Base-by-base conservation (phyloP, 2,888 invertebrate species). In the Drosophila rubida region DNA sequence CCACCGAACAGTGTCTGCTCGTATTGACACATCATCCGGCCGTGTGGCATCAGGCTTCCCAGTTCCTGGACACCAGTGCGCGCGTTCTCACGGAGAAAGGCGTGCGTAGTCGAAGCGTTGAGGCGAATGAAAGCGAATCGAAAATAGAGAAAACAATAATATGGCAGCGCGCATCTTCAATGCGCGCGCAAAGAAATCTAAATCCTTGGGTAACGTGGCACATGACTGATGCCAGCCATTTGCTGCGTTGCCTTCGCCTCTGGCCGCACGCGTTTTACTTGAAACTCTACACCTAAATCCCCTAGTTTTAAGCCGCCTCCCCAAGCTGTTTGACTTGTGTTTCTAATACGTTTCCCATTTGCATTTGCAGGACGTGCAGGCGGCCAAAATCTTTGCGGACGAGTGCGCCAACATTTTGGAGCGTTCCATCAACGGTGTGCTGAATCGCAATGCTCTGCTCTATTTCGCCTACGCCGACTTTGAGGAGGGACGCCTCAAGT, bases 381-480 rank as follows among this genome's bases (percentile, higher is more conserved):
- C 98, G 1, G 96, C 98, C 0, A 97, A 98, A 81, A 93, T 96
- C 83, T 98, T 98, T 92, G 97, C 96, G 49, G 98, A 99, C 90
- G 98, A 99, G 91, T 98, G 98, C 16, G 97, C 97, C 0, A 96
- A 96, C 32, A 97, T 99, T 90, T 97, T 98, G 90, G 99, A 99
- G 90, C 93, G 99, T 30, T 99, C 99, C 0, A 98, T 98, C 1
- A 95, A 94, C 58, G 96, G 97, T 0, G 94, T 98, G 0, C 93
- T 99, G 59, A 97, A 96, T 67, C 96, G 96, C 70, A 99, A 98
- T 90, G 97, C 98, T 92, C 92, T 99, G 49, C 92, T 99, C 16
- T 98, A 99, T 92, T 99, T 99, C 93, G 98, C 99, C 0, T 99
- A 98, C 90, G 98, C 99, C 0, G 99, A 99, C 92, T 99, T 99